Conservation (phyloP, 2,113 vertebrate genomes). For the mouse (Mus musculus) region GRCm39 chr10:41086501-41087000, state of each 20-base stretch:
- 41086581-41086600: not conserved
- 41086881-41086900: too few relatives aligned
- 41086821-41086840: too few relatives aligned
- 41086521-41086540: not conserved
- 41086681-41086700: too few relatives aligned
- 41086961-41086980: not conserved
- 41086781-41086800: too few relatives aligned
- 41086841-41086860: too few relatives aligned
- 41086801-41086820: too few relatives aligned
- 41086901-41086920: not conserved
- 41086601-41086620: not conserved
- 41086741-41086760: not conserved
- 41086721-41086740: not conserved
- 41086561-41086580: not conserved
- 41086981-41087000: not conserved
- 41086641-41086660: too few relatives aligned
- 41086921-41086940: not conserved
- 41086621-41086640: not conserved
- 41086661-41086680: too few relatives aligned
- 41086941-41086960: not conserved
- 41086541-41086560: not conserved
- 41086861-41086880: too few relatives aligned
- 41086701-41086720: conserved; percentile 7
- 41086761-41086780: too few relatives aligned
- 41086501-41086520: not conserved